Evolutionary conservation across 2,113 vertebrate species (phyloP).

Genomic region (Chiloscyllium plagiosum): DNA sequence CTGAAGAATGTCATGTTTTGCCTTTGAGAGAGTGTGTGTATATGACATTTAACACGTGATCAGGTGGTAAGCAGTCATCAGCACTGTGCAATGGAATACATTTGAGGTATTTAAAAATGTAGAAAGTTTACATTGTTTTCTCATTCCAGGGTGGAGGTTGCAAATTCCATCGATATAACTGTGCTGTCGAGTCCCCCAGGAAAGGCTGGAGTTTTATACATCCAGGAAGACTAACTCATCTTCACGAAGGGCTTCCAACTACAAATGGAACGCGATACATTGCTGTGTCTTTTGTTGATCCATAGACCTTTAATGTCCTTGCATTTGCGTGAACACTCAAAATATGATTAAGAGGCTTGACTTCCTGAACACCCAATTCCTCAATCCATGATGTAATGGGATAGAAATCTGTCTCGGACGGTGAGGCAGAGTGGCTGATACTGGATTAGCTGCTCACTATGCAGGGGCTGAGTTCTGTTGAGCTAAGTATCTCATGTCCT

Average conservation of each 20-base stretch:
- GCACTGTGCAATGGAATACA: background rate
- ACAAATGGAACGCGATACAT: slow-evolving; percentile 92
- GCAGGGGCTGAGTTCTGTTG: background rate
- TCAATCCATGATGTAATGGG: background rate
- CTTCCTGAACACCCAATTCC: background rate
- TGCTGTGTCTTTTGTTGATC: slow-evolving; percentile 93
- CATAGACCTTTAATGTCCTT: slow-evolving; percentile 53
- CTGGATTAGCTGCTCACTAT: background rate
- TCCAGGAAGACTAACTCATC: slow-evolving; percentile 88
- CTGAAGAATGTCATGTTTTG: background rate
- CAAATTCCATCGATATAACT: slow-evolving; percentile 93
- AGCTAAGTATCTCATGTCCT: background rate
- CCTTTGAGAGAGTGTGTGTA: background rate
- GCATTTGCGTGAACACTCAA: background rate
- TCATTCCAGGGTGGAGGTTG: slow-evolving; percentile 84
- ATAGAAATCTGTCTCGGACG: background rate
- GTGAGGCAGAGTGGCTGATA: background rate
- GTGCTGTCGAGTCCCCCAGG: slow-evolving; percentile 82
- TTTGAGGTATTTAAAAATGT: background rate
- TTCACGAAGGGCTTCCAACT: slow-evolving; percentile 94
- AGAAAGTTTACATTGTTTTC: slow-evolving; percentile 39
- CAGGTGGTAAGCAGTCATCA: background rate
- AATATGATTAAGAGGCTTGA: background rate
- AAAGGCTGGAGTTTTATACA: slow-evolving; percentile 99
- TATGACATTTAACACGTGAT: background rate